Conservation (phyloP, 2,888 invertebrate species). For the Lutraria lutraria region DNA sequence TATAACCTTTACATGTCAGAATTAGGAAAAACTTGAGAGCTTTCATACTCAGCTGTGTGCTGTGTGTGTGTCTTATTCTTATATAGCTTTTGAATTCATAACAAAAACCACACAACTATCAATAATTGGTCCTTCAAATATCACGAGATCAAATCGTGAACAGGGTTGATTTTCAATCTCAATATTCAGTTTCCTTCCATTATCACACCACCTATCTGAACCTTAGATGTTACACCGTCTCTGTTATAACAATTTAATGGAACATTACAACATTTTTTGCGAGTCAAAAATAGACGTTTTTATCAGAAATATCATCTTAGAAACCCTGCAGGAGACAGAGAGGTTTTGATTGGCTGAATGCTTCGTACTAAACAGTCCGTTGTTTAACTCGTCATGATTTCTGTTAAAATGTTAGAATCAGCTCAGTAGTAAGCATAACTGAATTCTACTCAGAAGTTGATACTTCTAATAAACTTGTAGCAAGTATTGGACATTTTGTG, state of each 20-base stretch:
- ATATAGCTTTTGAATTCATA: no score
- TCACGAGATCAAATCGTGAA: neutral
- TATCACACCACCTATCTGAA: neutral
- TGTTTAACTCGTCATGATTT: conserved; percentile 5
- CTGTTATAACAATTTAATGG: conserved; percentile 36
- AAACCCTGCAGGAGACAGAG: conserved; percentile 18
- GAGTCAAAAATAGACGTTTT: conserved; percentile 38
- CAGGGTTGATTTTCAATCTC: neutral
- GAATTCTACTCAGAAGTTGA: neutral
- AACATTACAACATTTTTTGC: conserved; percentile 28
- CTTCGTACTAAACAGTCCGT: neutral
- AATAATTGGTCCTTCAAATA: no score
- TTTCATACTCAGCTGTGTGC: neutral
- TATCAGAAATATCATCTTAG: conserved; percentile 29
- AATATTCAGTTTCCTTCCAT: neutral
- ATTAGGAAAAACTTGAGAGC: neutral
- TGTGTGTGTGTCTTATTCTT: no score
- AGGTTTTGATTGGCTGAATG: conserved; percentile 22
- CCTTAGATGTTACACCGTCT: neutral
- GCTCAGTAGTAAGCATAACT: neutral
- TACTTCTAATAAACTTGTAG: neutral
- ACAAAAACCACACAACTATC: no score
- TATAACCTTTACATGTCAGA: neutral
- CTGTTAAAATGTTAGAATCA: conserved; percentile 16
- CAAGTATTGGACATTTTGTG: neutral